Evolutionary conservation across 2,888 invertebrate species (phyloP), one percentile per base, ranked within the genome.

Genomic region (Liodrosophila aerea): DNA sequence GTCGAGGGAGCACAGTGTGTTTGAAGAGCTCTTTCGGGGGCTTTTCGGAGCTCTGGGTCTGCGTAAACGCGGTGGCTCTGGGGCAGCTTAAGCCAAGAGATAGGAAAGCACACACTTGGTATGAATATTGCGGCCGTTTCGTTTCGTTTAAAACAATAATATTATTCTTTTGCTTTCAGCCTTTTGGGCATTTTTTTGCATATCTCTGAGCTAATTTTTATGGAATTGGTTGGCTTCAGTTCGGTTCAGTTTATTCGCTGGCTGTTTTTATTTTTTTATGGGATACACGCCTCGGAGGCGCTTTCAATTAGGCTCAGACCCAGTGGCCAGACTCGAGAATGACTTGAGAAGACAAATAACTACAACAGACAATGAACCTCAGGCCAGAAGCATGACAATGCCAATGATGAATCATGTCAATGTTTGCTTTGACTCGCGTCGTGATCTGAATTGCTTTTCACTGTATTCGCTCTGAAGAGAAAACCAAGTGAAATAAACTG

Each of bases 41-140:
- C 50, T 65, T 50, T 64, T 44, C 41, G 39, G 30, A 22, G 29
- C 30, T 56, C 37, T 9, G 31, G 30, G 3, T 60, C 61, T 64
- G 80, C 85, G 80, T 80, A 80, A 80, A 41, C 73, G 83, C 85
- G 80, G 85, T 78, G 80, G 83, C 80, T 84, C 52, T 64, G 63
- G 78, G 82, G 71, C 76, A 76, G 70, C 70, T 82, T 70, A 77
- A 67, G 50, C 39, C n/a, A 31, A 27, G 39, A 39, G 12, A 22
- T 22, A 22, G 22, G 5, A 27, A 58, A 37, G 45, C 57, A n/a
- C n/a, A n/a, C n/a, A 82, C 57, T 64, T 66, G 64, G 68, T 69
- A 60, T 63, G 72, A 74, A 78, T 81, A 84, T 76, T 78, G 74
- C 84, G 74, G 67, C 80, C 67, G 61, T 30, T 27, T 30, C 34